phyloP scores from a whole-genome alignment of 1,140 invertebrate species.

The Eupristina koningsbergeri region DNA sequence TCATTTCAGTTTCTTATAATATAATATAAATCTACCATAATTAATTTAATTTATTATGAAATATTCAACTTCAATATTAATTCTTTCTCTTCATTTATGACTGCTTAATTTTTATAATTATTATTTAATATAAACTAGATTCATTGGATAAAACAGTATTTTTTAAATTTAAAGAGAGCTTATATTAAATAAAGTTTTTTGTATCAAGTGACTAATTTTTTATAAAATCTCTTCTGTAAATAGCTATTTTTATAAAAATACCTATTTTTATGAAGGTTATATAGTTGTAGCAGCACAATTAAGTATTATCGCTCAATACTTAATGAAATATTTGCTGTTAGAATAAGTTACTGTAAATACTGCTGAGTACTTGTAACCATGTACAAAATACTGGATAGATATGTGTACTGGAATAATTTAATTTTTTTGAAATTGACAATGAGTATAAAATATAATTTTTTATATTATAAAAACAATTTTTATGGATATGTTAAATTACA shows the following conservation, averaged over 20 bases:
- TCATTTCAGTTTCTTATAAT: neutral
- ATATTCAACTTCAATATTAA: neutral
- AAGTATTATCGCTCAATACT: neutral
- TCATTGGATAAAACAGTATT: neutral
- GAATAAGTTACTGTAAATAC: no score
- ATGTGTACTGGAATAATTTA: neutral
- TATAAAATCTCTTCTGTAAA: neutral
- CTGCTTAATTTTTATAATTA: neutral
- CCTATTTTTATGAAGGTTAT: neutral
- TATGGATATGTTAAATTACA: neutral
- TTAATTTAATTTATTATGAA: neutral
- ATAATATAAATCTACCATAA: neutral
- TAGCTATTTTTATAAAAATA: neutral
- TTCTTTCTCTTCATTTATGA: neutral
- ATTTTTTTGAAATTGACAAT: neutral
- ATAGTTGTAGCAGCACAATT: neutral
- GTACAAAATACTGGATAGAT: constrained; percentile 14
- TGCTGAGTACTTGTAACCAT: neutral
- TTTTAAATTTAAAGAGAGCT: constrained; percentile 1
- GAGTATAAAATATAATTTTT: neutral
- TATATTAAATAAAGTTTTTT: neutral
- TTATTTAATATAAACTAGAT: neutral
- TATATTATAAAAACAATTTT: neutral
- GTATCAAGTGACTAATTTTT: neutral
- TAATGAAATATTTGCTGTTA: no score